Conservation (phyloP, 1,140 invertebrate genomes). For the Bombus pyrosoma region DNA sequence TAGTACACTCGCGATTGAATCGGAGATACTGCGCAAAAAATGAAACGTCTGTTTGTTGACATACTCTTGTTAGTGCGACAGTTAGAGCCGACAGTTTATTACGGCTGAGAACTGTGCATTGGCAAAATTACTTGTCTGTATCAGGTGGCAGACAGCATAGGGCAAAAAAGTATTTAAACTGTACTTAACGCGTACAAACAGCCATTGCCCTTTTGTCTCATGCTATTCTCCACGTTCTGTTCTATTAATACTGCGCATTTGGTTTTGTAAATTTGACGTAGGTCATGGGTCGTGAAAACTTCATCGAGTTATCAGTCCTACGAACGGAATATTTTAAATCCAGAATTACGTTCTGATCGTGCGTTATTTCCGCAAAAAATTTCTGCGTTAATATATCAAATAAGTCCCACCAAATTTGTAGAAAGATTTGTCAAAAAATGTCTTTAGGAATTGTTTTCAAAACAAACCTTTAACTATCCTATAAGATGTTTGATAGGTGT, state of each 20-base stretch:
- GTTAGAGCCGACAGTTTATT: not conserved
- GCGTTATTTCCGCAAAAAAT: too few species aligned
- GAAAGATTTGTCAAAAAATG: too few species aligned
- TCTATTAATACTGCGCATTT: conserved; percentile 40
- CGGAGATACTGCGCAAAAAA: not conserved
- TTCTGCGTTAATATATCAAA: too few species aligned
- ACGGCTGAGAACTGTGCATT: not conserved
- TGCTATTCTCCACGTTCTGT: not conserved
- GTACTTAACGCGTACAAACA: not conserved
- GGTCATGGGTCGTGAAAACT: conserved; percentile 25
- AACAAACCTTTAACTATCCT: too few species aligned
- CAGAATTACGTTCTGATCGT: not conserved
- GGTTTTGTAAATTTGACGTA: conserved; percentile 32
- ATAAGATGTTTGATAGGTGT: too few species aligned
- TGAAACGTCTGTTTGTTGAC: not conserved
- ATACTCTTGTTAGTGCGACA: not conserved
- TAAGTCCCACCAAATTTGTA: too few species aligned
- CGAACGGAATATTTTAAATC: not conserved
- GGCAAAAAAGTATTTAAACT: not conserved
- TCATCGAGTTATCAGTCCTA: conserved; percentile 29
- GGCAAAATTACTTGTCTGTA: not conserved
- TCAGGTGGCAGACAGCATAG: not conserved
- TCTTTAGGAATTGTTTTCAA: too few species aligned
- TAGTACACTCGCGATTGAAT: not conserved
- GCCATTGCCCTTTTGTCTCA: not conserved